Evolutionary conservation across 1,140 invertebrate species (phyloP), one percentile per base, ranked within the genome.

Genomic region (Brachionus rotundiformis): DNA sequence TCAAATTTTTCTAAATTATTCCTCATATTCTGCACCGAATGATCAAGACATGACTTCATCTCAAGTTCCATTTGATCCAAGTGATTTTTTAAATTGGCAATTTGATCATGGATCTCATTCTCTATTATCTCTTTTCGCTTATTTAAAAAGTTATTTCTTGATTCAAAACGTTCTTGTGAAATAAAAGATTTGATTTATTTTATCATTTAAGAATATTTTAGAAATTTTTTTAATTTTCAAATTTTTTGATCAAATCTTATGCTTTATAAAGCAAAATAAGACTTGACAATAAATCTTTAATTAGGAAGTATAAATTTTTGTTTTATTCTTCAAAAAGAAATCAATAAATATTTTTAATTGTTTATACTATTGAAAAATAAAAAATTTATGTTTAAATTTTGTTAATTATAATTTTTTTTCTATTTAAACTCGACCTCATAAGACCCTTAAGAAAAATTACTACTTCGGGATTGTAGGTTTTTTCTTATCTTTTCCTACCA

Each of bases 21-120:
- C 25, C 36, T 54, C 59, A 79, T 59, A 16, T 79, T 79, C 19
- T 27, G 8, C 8, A 19, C 33, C 2, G 76, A 79, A 7, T 41
- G 13, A 41, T 79, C 47, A n/a, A 79, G 25, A 59, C 8, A 23
- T 2, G 10, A 33, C 29, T 79, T 79, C 29, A 79, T 11, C 59
- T 54, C 47, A 27, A n/a, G 16, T n/a, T 79, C 76, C 4, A 79
- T 19, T 41, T 59, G 29, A 13, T 79, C 76, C 23, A 79, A 63
- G 41, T 79, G 59, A 59, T 36, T 31, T 59, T 79, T 79, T 36
- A 79, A 5, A 36, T 31, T 59, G 1, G 25, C 27, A 1, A 79
- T 41, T 63, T 79, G 76, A 79, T 27, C 44, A 27, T 54, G 59
- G 11, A 79, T 54, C 25, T 79, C 76, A 79, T 79, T 54, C 47